A percentile compares a stretch with the other conserved stretches of the same genome.
Conservation (phyloP, 2,113 vertebrate species). For the Mormyrus iriodes region DNA sequence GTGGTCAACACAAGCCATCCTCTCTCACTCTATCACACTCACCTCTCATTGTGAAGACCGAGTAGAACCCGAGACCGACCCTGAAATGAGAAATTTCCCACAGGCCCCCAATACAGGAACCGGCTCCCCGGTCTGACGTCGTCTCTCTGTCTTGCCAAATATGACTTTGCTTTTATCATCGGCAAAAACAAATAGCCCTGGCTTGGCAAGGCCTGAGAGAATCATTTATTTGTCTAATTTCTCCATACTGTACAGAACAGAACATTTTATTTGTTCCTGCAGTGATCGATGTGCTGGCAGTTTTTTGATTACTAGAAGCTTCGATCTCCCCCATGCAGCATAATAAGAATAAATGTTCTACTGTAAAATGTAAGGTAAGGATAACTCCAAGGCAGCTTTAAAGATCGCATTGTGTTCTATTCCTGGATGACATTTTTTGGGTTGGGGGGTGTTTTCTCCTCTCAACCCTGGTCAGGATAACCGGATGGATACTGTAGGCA, state of each 20-base stretch:
- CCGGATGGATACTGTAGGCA: background rate
- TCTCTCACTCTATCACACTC: slow-evolving; percentile 10
- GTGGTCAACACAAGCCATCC: background rate
- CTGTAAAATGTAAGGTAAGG: slow-evolving; percentile 33
- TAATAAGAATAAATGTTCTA: slow-evolving; percentile 68
- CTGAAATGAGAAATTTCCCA: slow-evolving; percentile 12
- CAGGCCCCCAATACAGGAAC: slow-evolving; percentile 29
- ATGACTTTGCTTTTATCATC: slow-evolving; percentile 52
- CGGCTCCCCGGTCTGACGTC: slow-evolving; percentile 37
- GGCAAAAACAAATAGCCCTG: slow-evolving; percentile 54
- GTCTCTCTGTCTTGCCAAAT: slow-evolving; percentile 60
- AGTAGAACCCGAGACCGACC: slow-evolving; percentile 23
- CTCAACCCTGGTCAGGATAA: background rate
- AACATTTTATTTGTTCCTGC: slow-evolving; percentile 64
- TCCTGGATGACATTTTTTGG: background rate
- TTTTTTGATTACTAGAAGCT: slow-evolving; percentile 69
- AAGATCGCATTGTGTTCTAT: background rate
- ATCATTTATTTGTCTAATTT: slow-evolving; percentile 65
- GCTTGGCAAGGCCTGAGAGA: slow-evolving; percentile 37
- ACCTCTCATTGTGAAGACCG: slow-evolving; percentile 20
- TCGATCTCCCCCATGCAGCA: slow-evolving; percentile 60
- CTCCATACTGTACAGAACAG: slow-evolving; percentile 45
- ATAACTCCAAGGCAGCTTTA: slow-evolving; percentile 29
- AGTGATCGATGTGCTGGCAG: slow-evolving; percentile 67
- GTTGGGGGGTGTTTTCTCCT: background rate